These are phyloP conservation scores for Ictalurus punctatus DNA, from an alignment of 2,113 vertebrate species.

Conservation along the genomic window DNA sequence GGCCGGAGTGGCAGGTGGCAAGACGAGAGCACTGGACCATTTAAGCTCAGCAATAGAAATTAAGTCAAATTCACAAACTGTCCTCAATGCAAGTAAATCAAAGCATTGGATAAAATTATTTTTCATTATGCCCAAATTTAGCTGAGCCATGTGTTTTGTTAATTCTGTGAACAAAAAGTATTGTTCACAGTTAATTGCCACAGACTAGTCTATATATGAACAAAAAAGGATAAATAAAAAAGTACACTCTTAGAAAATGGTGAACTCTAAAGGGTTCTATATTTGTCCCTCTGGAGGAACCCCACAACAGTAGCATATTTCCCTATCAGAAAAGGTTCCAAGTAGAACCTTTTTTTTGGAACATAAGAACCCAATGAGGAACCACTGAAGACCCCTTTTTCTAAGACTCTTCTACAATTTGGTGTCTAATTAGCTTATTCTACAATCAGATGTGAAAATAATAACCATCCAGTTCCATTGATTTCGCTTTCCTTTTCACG, in stretches of 20 bases:
- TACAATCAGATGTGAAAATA: neutral
- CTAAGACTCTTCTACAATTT: neutral
- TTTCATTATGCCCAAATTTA: neutral
- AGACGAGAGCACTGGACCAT: conserved; percentile 44
- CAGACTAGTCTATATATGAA: neutral
- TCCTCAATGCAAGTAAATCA: neutral
- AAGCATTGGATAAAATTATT: neutral
- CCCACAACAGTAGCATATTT: neutral
- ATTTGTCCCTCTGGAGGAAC: neutral
- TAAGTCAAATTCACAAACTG: conserved; percentile 5
- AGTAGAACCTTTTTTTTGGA: neutral
- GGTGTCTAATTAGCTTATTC: neutral
- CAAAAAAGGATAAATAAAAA: neutral
- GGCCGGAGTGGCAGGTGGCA: conserved; percentile 74
- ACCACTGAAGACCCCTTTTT: neutral
- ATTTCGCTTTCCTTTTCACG: neutral
- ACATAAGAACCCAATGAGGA: neutral
- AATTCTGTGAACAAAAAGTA: neutral
- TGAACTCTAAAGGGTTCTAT: neutral
- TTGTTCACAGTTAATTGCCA: neutral
- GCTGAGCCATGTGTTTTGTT: neutral
- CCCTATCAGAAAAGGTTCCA: neutral
- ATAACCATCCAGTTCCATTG: neutral
- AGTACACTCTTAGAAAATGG: neutral
- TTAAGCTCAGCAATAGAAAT: conserved; percentile 13